phyloP scores from a whole-genome alignment of 2,113 vertebrate genomes.

The Noturus placidus region DNA sequence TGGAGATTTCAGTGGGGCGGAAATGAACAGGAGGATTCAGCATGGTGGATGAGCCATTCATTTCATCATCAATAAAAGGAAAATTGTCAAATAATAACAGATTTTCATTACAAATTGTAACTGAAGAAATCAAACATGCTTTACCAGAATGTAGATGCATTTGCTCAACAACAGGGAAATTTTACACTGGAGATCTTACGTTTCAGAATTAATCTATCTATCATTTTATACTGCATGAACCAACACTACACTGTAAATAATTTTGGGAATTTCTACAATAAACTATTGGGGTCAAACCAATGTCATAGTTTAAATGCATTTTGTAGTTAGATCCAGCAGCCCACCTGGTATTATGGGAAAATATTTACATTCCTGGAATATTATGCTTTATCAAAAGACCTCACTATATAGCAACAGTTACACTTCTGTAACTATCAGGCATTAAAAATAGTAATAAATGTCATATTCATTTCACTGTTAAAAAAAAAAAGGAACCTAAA shows the following conservation, averaged over 20 bases:
- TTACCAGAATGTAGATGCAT: not conserved
- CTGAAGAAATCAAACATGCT: not conserved
- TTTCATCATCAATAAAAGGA: not conserved
- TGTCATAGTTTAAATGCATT: too few species aligned
- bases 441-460: not conserved
- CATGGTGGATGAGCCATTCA: not conserved
- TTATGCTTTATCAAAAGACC: too few species aligned
- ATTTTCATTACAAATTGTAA: not conserved
- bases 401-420: not conserved
- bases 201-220: not conserved
- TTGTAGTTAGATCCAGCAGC: too few species aligned
- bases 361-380: too few species aligned
- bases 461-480: not conserved
- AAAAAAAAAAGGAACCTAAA: not conserved
- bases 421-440: not conserved
- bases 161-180: not conserved
- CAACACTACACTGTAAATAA: too few species aligned
- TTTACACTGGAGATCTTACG: not conserved
- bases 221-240: too few species aligned
- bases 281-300: too few species aligned
- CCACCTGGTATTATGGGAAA: too few species aligned
- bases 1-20: not conserved
- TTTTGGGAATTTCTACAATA: too few species aligned
- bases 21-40: slow-evolving; percentile 28
- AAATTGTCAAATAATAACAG: not conserved